A percentile compares a stretch with the other conserved stretches of the same genome.
These are phyloP conservation scores for Peromyscus californicus DNA, from an alignment of 2,113 vertebrate genomes.

Conservation along the genomic window DNA sequence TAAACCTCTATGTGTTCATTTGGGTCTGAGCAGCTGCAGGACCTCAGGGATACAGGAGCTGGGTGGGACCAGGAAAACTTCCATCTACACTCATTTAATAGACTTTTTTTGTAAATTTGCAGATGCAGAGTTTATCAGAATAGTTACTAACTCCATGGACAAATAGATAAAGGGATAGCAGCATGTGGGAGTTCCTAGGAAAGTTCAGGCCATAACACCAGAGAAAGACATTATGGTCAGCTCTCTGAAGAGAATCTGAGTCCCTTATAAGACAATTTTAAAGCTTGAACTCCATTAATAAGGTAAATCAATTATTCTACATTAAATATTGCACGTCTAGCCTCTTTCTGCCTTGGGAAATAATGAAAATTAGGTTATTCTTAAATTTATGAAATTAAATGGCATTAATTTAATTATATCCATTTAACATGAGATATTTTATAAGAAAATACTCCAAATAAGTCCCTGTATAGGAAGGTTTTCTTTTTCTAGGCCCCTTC, in stretches of 20 bases:
- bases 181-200: not conserved
- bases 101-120: not conserved
- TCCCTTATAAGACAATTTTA: not conserved
- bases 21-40: too few relatives aligned
- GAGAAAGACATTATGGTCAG: not conserved
- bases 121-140: not conserved
- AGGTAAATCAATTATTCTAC: constrained; percentile 53
- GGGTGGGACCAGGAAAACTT: too few relatives aligned
- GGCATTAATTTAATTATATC: not conserved
- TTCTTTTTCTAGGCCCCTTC: constrained; percentile 37
- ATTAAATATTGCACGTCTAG: constrained; percentile 17
- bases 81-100: not conserved
- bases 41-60: too few relatives aligned
- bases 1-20: too few relatives aligned
- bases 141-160: too few relatives aligned
- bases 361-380: constrained; percentile 49
- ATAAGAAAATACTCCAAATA: constrained; percentile 50
- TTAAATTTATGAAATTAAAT: constrained; percentile 23
- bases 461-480: constrained; percentile 12
- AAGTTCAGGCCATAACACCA: not conserved
- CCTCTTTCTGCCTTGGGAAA: constrained; percentile 6
- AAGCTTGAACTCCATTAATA: constrained; percentile 58
- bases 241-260: not conserved
- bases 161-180: not conserved
- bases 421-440: constrained; percentile 45